These are phyloP conservation scores for Oligia latruncula DNA, from an alignment of 2,888 invertebrate genomes.

Conservation along the genomic window DNA sequence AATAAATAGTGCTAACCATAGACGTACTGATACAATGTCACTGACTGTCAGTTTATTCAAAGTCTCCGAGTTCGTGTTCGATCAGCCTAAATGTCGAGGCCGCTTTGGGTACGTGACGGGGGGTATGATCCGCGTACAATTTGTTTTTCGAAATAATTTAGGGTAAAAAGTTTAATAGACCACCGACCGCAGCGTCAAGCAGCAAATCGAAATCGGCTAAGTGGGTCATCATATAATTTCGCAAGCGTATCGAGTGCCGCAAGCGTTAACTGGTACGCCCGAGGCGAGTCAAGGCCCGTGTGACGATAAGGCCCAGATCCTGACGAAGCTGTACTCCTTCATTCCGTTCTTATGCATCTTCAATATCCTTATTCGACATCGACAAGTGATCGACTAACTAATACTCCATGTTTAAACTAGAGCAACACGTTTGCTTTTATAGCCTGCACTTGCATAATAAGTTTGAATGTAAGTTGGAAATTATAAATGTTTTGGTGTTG, in stretches of 20 bases:
- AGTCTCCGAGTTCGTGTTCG: slow-evolving; percentile 60
- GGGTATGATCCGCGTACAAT: slow-evolving; percentile 63
- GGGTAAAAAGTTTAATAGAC: slow-evolving; percentile 81
- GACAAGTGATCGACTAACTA: slow-evolving; percentile 26
- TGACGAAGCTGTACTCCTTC: slow-evolving; percentile 65
- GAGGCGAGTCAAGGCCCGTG: slow-evolving; percentile 86
- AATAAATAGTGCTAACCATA: slow-evolving; percentile 56
- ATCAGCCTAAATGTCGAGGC: slow-evolving; percentile 71
- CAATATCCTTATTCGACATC: slow-evolving; percentile 54
- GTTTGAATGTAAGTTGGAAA: slow-evolving; percentile 36
- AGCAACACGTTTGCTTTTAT: slow-evolving; percentile 42
- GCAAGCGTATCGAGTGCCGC: slow-evolving; percentile 89
- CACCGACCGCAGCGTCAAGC: slow-evolving; percentile 81
- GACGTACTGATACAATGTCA: slow-evolving; percentile 67
- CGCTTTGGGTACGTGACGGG: slow-evolving; percentile 69
- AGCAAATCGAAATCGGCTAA: slow-evolving; percentile 87
- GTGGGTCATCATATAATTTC: slow-evolving; percentile 89
- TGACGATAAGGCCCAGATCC: slow-evolving; percentile 78
- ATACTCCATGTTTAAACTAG: slow-evolving; percentile 44
- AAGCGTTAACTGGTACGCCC: slow-evolving; percentile 87
- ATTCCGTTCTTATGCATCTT: slow-evolving; percentile 51
- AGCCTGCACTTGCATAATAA: slow-evolving; percentile 47
- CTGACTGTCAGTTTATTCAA: slow-evolving; percentile 65
- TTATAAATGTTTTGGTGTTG: slow-evolving; percentile 39
- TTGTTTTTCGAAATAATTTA: slow-evolving; percentile 78